Evolutionary conservation across 2,113 vertebrate species (phyloP), one percentile per base, ranked within the genome.

Genomic region (Hippocampus zosterae): DNA sequence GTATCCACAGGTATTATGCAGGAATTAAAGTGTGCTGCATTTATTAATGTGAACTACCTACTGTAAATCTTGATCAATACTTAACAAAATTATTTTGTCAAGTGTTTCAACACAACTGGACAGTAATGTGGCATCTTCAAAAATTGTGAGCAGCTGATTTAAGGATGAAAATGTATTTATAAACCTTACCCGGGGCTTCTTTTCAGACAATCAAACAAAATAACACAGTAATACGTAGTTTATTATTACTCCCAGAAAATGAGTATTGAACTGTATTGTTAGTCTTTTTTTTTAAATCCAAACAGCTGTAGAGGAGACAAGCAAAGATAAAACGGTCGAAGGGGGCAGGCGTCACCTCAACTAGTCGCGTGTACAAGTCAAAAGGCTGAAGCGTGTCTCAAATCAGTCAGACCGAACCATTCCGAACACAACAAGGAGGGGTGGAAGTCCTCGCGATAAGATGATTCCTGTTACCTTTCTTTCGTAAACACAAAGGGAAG

Each of bases 301-400:
- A 59, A 59, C 13, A 29, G 29, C 25, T 59, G 23, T 8, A 59
- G 13, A 2, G 13, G 8, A 57, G 12, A 12, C 12, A 25, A 57
- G 9, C 25, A 57, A 27, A 57, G n/a, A 11, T 25, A 56, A 56
- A 8, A 25, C 10, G 19, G 19, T 62, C 1, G 61, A 37, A 6
- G 21, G 0, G 19, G 18, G 8, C 6, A 46, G 27, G 42, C 23
- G 15, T 61, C 69, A 66, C 70, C 50, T 44, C 70, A 42, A 72
- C 15, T 65, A 15, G 79, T 46, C 88, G 85, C 83, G 82, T 57
- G 23, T 81, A 77, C 41, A 42, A 33, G 62, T 50, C 85, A 77
- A 87, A 87, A 72, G 85, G 12, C 41, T 40, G 69, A 74, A 90
- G 86, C 76, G 69, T 82, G 81, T 82, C 76, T 69, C 66, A 77